Percentiles rank a stretch among this genome's conserved stretches.
These are phyloP conservation scores for Nephila pilipes DNA, from an alignment of 1,140 invertebrate species.

Conservation along the genomic window DNA sequence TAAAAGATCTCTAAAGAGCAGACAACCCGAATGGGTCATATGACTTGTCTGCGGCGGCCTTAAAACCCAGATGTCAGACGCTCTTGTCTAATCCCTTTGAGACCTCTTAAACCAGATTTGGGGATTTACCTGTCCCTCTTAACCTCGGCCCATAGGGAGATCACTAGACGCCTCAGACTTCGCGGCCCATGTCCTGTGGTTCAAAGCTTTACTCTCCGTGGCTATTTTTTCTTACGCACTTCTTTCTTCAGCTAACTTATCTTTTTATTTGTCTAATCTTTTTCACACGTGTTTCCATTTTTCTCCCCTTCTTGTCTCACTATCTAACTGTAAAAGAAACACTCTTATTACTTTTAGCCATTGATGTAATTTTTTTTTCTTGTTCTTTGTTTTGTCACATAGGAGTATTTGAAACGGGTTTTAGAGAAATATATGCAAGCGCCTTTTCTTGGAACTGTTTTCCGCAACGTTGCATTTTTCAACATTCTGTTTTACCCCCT, in stretches of 20 bases:
- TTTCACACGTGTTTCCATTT: conserved; percentile 60
- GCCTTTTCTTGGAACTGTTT: not conserved
- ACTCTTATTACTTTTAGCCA: not conserved
- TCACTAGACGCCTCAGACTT: conserved; percentile 58
- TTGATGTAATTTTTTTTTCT: not conserved
- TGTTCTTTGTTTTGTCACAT: not conserved
- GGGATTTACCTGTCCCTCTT: conserved; percentile 76
- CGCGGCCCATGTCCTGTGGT: conserved; percentile 51
- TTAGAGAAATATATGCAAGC: not conserved
- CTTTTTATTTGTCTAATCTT: conserved; percentile 72
- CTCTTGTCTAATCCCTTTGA: conserved; percentile 69
- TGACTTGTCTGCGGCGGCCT: conserved; percentile 71
- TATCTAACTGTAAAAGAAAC: conserved; percentile 25
- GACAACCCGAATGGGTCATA: conserved; percentile 62
- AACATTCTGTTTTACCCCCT: not conserved
- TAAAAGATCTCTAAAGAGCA: conserved; percentile 61
- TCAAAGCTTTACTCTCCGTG: conserved; percentile 46
- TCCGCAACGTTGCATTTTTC: not conserved
- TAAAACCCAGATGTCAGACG: conserved; percentile 70
- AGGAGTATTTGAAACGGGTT: not conserved
- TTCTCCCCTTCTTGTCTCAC: conserved; percentile 6
- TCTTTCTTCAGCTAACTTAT: conserved; percentile 26
- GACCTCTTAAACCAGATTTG: conserved; percentile 77
- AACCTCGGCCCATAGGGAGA: conserved; percentile 65
- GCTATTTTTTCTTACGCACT: conserved; percentile 42